Evolutionary conservation across 37 sponge, comb jelly and placozoan genomes (phyloP), one percentile per base, ranked within the genome.

Genomic region (Lycopodina hypogea): DNA sequence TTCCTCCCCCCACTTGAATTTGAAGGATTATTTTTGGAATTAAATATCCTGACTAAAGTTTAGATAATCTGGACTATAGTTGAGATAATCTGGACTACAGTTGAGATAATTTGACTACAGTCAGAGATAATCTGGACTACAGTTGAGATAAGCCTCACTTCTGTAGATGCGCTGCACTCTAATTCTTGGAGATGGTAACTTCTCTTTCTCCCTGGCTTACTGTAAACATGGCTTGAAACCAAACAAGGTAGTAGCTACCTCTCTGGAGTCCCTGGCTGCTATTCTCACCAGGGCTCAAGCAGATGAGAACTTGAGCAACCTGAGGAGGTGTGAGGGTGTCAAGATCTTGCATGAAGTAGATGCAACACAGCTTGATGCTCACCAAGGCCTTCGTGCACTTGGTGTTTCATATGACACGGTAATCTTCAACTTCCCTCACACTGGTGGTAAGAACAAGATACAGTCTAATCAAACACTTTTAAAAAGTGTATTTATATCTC

Each of bases 391-490:
- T 14, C 30, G 23, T 2, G 30, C 71, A 60, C 30, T 41, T 9
- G 35, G 56, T 18, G 21, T 33, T 12, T 41, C 59, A 23, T 93
- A 69, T 67, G 56, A 81, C 32, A 50, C 21, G 8, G 77, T 93
- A 12, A 81, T 87, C 17, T 93, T 93, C 56, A 93, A 93, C 83
- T 93, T 93, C 42, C 94, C 94, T 59, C 94, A 93, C 75, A 74
- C 72, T 63, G 94, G 94, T n/a, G 94, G 94, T 8, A 93, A 93
- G 53, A 84, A 81, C 32, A 87, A 89, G 37, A 80, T 93, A 52
- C 81, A 78, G 33, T 36, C 35, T 14, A 93, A 93, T 75, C 62
- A 84, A 34, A 33, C 69, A 38, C 85, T 93, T 9, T 30, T 90
- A 2, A 35, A 63, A 36, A 71, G 55, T 3, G 87, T 93, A 55